These are phyloP conservation scores for Chrysodeixis includens DNA, from an alignment of 2,888 invertebrate genomes.

Conservation along the genomic window DNA sequence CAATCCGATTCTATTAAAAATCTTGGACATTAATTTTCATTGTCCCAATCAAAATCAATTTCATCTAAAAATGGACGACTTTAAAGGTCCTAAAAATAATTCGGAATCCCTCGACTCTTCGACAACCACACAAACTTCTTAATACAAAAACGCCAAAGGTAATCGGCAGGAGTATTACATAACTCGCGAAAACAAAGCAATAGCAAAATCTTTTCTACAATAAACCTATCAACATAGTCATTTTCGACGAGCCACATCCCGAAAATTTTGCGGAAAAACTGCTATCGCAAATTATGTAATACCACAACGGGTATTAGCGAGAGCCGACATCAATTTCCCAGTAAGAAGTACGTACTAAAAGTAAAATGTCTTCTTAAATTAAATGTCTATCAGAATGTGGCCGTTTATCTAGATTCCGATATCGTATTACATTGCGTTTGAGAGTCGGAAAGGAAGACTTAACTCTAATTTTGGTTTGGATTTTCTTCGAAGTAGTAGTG, in stretches of 20 bases:
- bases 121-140: neutral
- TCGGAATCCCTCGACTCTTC: neutral
- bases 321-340: slow-evolving; percentile 10
- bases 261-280: too few species aligned
- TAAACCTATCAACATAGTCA: too few species aligned
- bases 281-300: too few species aligned
- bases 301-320: neutral
- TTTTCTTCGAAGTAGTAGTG: neutral
- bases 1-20: neutral
- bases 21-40: neutral
- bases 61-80: neutral
- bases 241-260: too few species aligned
- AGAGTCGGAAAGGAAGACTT: slow-evolving; percentile 9
- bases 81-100: neutral
- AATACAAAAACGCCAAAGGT: neutral
- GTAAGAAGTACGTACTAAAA: slow-evolving; percentile 7
- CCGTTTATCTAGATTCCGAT: slow-evolving; percentile 47
- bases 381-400: slow-evolving; percentile 39
- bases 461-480: slow-evolving; percentile 12
- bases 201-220: too few species aligned
- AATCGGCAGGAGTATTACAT: neutral
- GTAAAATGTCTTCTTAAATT: slow-evolving; percentile 34
- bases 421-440: slow-evolving; percentile 28
- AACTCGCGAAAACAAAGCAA: too few species aligned
- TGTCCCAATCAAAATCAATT: neutral